Conservation (phyloP, 2,113 vertebrate species). For the Amblyopsis rosae region DNA sequence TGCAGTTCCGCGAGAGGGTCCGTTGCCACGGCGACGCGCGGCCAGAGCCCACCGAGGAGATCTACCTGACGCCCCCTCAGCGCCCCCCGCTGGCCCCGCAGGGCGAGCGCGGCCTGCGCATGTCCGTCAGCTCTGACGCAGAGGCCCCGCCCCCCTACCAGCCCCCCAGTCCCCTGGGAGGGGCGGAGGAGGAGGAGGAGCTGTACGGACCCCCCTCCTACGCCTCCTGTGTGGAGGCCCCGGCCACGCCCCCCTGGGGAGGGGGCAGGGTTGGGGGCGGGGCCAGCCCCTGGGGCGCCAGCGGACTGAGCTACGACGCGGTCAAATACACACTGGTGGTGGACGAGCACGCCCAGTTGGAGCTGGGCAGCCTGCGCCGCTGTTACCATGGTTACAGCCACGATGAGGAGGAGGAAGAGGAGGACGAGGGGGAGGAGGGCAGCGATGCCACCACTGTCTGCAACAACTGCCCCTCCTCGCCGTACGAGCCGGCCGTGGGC, state of each 20-base stretch:
- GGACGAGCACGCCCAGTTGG: slow-evolving; percentile 92
- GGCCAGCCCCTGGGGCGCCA: slow-evolving; percentile 82
- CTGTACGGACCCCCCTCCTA: slow-evolving; percentile 74
- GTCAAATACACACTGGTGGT: slow-evolving; percentile 98
- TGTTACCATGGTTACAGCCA: slow-evolving; percentile 95
- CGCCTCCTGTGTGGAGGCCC: slow-evolving; percentile 72
- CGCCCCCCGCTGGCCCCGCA: slow-evolving; percentile 84
- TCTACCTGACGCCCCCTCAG: slow-evolving; percentile 93
- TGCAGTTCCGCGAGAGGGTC: slow-evolving; percentile 83
- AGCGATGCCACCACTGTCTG: slow-evolving; percentile 95
- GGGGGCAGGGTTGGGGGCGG: slow-evolving; percentile 31
- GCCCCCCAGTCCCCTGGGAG: slow-evolving; percentile 75
- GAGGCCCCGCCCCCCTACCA: slow-evolving; percentile 86
- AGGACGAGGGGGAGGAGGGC: not conserved
- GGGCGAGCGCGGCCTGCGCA: slow-evolving; percentile 82
- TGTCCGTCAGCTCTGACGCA: slow-evolving; percentile 91
- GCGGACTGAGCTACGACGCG: slow-evolving; percentile 93
- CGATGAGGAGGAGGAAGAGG: slow-evolving; percentile 52
- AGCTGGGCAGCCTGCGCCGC: slow-evolving; percentile 91
- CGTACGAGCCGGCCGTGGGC: slow-evolving; percentile 90
- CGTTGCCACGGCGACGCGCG: slow-evolving; percentile 88
- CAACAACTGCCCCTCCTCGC: slow-evolving; percentile 93
- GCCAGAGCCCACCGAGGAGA: slow-evolving; percentile 94
- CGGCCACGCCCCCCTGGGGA: slow-evolving; percentile 53
- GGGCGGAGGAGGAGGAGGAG: slow-evolving; percentile 83